Evolutionary conservation across 1,140 invertebrate species (phyloP).

Genomic region (Paraescarpia echinospica): DNA sequence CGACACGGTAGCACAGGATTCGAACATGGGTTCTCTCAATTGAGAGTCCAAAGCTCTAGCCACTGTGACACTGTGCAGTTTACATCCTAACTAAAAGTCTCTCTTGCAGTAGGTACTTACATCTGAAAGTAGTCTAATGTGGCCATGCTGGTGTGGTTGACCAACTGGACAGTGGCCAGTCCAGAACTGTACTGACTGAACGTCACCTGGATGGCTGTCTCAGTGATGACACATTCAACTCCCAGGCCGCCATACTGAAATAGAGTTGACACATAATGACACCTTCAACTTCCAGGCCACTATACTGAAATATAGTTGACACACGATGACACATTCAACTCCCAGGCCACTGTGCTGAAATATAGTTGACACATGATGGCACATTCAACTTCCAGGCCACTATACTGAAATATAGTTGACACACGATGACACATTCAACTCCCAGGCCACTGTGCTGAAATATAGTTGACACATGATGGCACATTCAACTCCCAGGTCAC

Average conservation of each 20-base stretch:
- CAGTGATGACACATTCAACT: constrained; percentile 86
- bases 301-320: constrained; percentile 62
- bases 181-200: constrained; percentile 78
- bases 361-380: constrained; percentile 66
- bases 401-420: constrained; percentile 63
- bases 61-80: no score
- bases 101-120: no score
- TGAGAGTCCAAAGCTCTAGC: no score
- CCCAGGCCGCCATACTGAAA: constrained; percentile 79
- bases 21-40: no score
- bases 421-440: constrained; percentile 87
- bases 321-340: constrained; percentile 83
- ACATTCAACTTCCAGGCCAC: constrained; percentile 87
- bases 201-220: constrained; percentile 86
- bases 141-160: constrained; percentile 74
- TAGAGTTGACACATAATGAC: constrained; percentile 66
- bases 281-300: constrained; percentile 87
- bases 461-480: not conserved
- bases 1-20: no score
- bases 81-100: no score
- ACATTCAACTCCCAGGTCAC: not conserved
- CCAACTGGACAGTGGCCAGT: constrained; percentile 81
- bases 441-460: not conserved
- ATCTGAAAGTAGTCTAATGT: constrained; percentile 58
- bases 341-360: constrained; percentile 78